A percentile compares a stretch with the other conserved stretches of the same genome.
These are phyloP conservation scores for Eciton burchellii DNA, from an alignment of 1,140 invertebrate species.

Conservation along the genomic window DNA sequence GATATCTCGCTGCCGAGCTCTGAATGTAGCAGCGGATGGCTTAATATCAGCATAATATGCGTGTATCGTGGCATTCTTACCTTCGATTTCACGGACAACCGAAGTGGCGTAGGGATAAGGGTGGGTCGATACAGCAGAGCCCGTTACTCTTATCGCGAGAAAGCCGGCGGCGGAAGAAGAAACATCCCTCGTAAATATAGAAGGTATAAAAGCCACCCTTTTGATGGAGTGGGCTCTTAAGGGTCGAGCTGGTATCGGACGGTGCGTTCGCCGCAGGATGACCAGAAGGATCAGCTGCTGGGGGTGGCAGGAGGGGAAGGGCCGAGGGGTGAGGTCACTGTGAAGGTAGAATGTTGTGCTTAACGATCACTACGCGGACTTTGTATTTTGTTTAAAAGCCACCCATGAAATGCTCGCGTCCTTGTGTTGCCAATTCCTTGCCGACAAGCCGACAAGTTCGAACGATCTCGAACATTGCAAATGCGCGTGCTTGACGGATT, in stretches of 20 bases:
- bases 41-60: constrained; percentile 54
- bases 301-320: not conserved
- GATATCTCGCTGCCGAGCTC: constrained; percentile 6
- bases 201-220: constrained; percentile 83
- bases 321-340: constrained; percentile 26
- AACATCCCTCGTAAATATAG: constrained; percentile 84
- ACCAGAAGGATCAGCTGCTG: constrained; percentile 76
- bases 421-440: constrained; percentile 6
- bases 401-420: constrained; percentile 75
- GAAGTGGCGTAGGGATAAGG: constrained; percentile 40
- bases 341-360: constrained; percentile 73
- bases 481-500: not conserved
- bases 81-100: constrained; percentile 49
- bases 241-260: constrained; percentile 77
- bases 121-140: constrained; percentile 68
- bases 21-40: constrained; percentile 36
- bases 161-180: constrained; percentile 80
- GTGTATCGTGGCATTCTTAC: constrained; percentile 47
- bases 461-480: not conserved
- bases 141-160: constrained; percentile 82
- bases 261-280: constrained; percentile 75
- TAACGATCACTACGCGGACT: constrained; percentile 81
- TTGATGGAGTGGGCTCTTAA: constrained; percentile 84
- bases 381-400: constrained; percentile 82
- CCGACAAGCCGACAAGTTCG: not conserved